Percentiles rank a stretch among this genome's conserved stretches.
Conservation (phyloP, 2,888 invertebrate species). For the Temnothorax ravouxi region DNA sequence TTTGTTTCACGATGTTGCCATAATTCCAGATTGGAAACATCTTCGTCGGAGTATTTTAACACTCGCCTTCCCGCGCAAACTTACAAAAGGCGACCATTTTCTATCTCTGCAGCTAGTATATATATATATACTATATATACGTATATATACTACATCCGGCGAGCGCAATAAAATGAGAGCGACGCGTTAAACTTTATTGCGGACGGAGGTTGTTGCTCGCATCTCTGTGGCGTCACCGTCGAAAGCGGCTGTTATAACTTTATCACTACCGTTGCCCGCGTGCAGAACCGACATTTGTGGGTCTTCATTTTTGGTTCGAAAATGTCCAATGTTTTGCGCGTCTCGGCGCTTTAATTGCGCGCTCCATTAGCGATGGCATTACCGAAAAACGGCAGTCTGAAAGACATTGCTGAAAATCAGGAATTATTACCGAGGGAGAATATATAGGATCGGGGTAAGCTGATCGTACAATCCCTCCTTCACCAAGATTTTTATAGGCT, state of each 20-base stretch:
- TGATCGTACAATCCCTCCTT: not conserved
- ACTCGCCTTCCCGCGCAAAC: not conserved
- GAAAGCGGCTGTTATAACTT: conserved; percentile 73
- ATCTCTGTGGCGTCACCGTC: conserved; percentile 60
- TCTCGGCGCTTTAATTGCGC: conserved; percentile 49
- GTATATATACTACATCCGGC: conserved; percentile 48
- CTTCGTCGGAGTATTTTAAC: conserved; percentile 50
- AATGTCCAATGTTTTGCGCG: conserved; percentile 43
- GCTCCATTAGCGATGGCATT: conserved; percentile 7
- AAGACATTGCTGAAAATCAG: not conserved
- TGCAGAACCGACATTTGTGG: conserved; percentile 45
- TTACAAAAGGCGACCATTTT: conserved; percentile 58
- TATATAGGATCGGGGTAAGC: not conserved
- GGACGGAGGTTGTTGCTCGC: conserved; percentile 66
- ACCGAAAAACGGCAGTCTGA: not conserved
- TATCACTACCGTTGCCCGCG: conserved; percentile 63
- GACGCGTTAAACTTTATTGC: conserved; percentile 73
- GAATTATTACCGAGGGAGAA: not conserved
- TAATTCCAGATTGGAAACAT: conserved; percentile 30
- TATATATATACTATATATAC: not conserved
- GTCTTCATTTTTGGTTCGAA: conserved; percentile 39
- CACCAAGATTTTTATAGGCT: conserved; percentile 5
- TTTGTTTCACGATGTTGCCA: conserved; percentile 28
- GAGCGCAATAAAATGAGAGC: conserved; percentile 71
- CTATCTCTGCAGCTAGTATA: conserved; percentile 37